Percentiles rank a stretch among this genome's conserved stretches.
phyloP scores from a whole-genome alignment of 2,113 vertebrate genomes.

The Myrmecobius fasciatus region DNA sequence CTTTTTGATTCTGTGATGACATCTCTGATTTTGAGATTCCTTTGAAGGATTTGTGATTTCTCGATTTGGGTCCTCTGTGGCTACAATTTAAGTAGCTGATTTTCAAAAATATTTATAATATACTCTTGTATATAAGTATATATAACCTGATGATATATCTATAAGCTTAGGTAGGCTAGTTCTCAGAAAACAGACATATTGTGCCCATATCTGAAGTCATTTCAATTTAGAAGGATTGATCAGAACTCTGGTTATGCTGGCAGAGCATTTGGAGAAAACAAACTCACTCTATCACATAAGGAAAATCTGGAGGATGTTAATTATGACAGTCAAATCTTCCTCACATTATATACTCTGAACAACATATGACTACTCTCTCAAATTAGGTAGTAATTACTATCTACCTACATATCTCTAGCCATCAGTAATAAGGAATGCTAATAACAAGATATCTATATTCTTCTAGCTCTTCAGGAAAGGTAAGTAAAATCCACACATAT shows the following conservation, averaged over 20 bases:
- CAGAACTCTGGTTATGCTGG: not conserved
- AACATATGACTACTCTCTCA: not conserved
- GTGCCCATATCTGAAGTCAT: not conserved
- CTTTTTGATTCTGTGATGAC: not conserved
- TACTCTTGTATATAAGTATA: too few species aligned
- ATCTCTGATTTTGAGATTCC: not conserved
- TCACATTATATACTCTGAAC: not conserved
- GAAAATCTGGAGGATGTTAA: not conserved
- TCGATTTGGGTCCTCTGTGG: not conserved
- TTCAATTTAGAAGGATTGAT: not conserved
- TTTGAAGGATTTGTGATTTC: not conserved
- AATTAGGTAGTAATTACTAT: not conserved
- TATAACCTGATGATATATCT: not conserved
- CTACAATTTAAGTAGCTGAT: not conserved
- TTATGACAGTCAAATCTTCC: not conserved
- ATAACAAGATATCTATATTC: not conserved
- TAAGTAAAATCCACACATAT: not conserved
- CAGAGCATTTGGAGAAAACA: not conserved
- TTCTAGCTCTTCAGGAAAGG: not conserved
- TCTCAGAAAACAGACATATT: not conserved
- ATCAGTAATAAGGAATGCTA: not conserved
- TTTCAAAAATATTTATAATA: too few species aligned
- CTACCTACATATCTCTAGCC: not conserved
- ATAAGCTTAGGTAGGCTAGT: not conserved
- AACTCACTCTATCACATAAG: not conserved